phyloP scores from a whole-genome alignment of 2,797 vertebrate species.

The Parotocinclus haroldoi region DNA sequence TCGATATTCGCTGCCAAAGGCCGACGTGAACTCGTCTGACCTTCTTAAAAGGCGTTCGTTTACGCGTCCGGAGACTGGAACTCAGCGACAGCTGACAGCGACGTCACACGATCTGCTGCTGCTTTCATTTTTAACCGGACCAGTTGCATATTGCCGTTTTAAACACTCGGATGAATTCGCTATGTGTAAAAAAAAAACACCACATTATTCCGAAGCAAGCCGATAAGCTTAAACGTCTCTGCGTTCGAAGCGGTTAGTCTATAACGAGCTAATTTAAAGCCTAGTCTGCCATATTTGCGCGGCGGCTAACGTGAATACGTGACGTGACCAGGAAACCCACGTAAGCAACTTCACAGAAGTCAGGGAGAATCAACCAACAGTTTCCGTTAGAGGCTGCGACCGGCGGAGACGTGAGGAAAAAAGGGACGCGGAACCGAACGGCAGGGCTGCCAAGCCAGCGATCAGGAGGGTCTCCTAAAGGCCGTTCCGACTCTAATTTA shows the following conservation, averaged over 20 bases:
- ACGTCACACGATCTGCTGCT: too few species aligned
- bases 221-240: constrained; percentile 9
- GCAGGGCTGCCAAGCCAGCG: constrained; percentile 14
- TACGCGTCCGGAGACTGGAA: too few species aligned
- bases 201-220: constrained; percentile 29
- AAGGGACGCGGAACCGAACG: constrained; percentile 8
- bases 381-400: constrained; percentile 75
- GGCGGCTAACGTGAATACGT: constrained; percentile 53
- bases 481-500: constrained; percentile 35
- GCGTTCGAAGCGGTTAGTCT: neutral
- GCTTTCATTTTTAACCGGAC: neutral
- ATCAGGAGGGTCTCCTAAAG: constrained; percentile 37
- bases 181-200: constrained; percentile 45
- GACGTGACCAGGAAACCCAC: constrained; percentile 54
- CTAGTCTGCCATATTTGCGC: constrained; percentile 50
- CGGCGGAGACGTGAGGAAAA: constrained; percentile 47
- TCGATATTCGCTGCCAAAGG: too few species aligned
- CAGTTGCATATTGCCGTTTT: neutral
- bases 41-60: too few species aligned
- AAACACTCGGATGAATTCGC: constrained; percentile 29
- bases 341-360: constrained; percentile 99
- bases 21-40: too few species aligned
- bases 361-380: constrained; percentile 72
- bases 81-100: too few species aligned
- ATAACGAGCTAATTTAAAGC: too few species aligned